Evolutionary conservation across 2,888 invertebrate genomes (phyloP), one percentile per base, ranked within the genome.

Genomic region (Luperina nickerlii): DNA sequence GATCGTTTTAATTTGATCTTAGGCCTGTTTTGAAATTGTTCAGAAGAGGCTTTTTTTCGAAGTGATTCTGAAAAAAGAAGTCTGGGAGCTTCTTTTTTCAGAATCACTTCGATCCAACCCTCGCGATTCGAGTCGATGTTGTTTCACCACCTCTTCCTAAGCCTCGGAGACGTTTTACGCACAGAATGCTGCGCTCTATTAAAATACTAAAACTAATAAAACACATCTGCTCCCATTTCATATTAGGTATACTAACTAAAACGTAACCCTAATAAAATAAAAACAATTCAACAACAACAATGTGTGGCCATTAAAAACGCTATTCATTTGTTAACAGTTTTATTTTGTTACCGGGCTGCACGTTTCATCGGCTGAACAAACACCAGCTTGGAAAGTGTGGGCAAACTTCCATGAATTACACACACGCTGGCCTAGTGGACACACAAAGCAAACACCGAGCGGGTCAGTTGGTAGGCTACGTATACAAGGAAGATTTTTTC

Each of bases 321-420:
- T 78, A 78, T 69, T 74, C 48, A 74, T 57, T 76, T 65, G 51
- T 45, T 65, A 75, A n/a, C 45, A 69, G 51, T 78, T 77, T 72
- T 82, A 83, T 80, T 78, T 83, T 76, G 67, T 78, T 81, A 88
- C 74, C 42, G 71, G 32, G 24, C 51, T 18, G 27, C 67, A 60
- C 63, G 84, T 67, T 82, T 75, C 79, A 80, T 82, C 75, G 79
- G 60, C 65, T 81, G 81, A 82, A 79, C 84, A 86, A 82, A 87
- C 82, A 85, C n/a, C 7, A 42, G 77, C 78, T 79, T 48, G 74
- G 78, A 68, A 66, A 83, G 57, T 81, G 84, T 83, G 75, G 75
- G 82, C 27, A 79, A 81, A 87, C 88, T 81, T 88, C 72, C 70
- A 83, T 85, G 85, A 85, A 82, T 85, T 82, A 81, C 82, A 83